Evolutionary conservation across 2,113 vertebrate genomes (phyloP), one percentile per base, ranked within the genome.

Genomic region (Phoxinus phoxinus): DNA sequence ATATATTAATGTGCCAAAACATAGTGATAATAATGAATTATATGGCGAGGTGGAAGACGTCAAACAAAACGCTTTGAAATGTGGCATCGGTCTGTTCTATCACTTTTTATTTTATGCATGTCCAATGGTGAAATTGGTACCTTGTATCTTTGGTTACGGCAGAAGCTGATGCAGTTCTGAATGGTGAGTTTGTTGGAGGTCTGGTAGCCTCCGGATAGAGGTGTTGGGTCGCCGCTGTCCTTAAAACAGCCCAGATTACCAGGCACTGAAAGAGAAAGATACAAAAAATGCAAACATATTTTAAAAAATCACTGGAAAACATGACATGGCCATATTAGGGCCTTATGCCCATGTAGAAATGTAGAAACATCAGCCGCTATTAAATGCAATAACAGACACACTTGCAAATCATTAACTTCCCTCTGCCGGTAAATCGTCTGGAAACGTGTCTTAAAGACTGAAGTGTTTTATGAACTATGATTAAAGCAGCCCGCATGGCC

Each of bases 191-290:
- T 97, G 90, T 97, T 97, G 89, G 96, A 98, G 0, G 97, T 99
- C 90, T 98, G 96, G 0, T 96, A 98, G 93, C 94, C 93, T 0
- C 97, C 97, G 8, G 97, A 96, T 83, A 99, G 86, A 83, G 98
- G 96, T 58, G 96, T 96, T 0, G 97, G 98, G 89, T 98, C 95
- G 6, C 98, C 98, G 13, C 96, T 97, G 91, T 99, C 98, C 90
- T 95, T 97, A 93, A 97, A 99, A 91, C 98, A 99, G 73, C 98
- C 98, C 15, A 99, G 90, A 89, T 98, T 98, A n/a, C 98, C 98
- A 2, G 98, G 98, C 98, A 99, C 98, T 99, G 92, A 81, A 89
- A 65, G 83, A 87, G 65, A 86, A 81, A 83, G 23, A 77, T 6
- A 75, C 23, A 71, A 41, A 23, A 19, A 41, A 37, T 23, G 19